Conservation (phyloP, 2,888 invertebrate species). For the Cabera pusaria region DNA sequence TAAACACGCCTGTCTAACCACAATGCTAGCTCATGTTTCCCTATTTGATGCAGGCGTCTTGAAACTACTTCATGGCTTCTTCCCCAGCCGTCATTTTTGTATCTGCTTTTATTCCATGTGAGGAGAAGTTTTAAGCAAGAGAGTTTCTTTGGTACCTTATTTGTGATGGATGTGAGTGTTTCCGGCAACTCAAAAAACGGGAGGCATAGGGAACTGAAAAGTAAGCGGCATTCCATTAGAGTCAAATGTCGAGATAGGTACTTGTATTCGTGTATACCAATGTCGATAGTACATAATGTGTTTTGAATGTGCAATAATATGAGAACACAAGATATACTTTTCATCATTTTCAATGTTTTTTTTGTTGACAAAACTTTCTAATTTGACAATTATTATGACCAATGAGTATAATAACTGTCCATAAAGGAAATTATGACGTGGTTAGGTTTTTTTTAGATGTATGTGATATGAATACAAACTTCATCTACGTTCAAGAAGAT, state of each 20-base stretch:
- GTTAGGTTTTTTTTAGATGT: no score
- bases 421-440: no score
- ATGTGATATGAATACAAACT: no score
- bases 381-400: no score
- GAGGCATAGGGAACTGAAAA: constrained; percentile 84
- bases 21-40: constrained; percentile 80
- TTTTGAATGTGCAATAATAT: constrained; percentile 40
- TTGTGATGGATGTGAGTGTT: not conserved
- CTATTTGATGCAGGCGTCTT: constrained; percentile 83
- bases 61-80: constrained; percentile 81
- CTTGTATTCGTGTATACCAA: constrained; percentile 46
- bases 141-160: constrained; percentile 64
- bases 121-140: constrained; percentile 82
- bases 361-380: no score
- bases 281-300: constrained; percentile 52
- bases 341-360: constrained; percentile 25
- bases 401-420: no score
- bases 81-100: constrained; percentile 74
- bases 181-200: constrained; percentile 47
- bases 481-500: no score
- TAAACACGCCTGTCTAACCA: constrained; percentile 85
- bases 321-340: constrained; percentile 35
- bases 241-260: constrained; percentile 84
- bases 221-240: constrained; percentile 79
- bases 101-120: constrained; percentile 78